Conservation (phyloP, 2,113 vertebrate species). For the Tupaia chinensis region DNA sequence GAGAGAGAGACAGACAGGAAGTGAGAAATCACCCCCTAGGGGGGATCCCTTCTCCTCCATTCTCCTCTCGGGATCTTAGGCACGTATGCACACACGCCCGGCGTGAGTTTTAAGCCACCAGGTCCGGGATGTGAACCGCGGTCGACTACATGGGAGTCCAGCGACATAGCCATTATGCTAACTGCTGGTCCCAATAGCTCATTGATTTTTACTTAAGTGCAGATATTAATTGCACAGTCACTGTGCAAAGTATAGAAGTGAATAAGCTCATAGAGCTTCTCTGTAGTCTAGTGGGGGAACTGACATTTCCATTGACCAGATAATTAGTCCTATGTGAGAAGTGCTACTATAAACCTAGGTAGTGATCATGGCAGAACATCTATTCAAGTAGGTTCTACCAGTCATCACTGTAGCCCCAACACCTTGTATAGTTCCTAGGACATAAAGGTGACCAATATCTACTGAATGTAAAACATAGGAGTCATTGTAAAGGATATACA, state of each 20-base stretch:
- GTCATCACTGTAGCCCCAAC: rapidly evolving
- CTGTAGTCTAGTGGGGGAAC: neutral
- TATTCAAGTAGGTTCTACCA: neutral
- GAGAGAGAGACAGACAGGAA: too few relatives aligned
- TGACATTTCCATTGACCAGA: neutral
- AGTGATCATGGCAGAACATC: rapidly evolving
- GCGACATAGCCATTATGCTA: too few relatives aligned
- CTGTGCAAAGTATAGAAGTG: neutral
- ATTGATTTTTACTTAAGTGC: neutral
- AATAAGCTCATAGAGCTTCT: neutral
- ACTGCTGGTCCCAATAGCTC: neutral
- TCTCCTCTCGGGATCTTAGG: too few relatives aligned
- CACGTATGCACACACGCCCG: too few relatives aligned
- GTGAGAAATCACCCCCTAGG: too few relatives aligned
- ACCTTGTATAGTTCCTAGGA: neutral
- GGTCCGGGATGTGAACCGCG: too few relatives aligned
- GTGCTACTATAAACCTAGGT: neutral
- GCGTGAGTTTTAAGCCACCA: too few relatives aligned
- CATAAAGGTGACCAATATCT: neutral
- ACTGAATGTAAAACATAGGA: neutral
- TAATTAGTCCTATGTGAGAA: neutral
- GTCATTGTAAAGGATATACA: too few relatives aligned
- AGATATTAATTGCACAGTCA: neutral
- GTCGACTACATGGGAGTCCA: too few relatives aligned
- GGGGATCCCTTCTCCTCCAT: too few relatives aligned